phyloP scores from a whole-genome alignment of 2,113 vertebrate species.

The Patagioenas fasciata region DNA sequence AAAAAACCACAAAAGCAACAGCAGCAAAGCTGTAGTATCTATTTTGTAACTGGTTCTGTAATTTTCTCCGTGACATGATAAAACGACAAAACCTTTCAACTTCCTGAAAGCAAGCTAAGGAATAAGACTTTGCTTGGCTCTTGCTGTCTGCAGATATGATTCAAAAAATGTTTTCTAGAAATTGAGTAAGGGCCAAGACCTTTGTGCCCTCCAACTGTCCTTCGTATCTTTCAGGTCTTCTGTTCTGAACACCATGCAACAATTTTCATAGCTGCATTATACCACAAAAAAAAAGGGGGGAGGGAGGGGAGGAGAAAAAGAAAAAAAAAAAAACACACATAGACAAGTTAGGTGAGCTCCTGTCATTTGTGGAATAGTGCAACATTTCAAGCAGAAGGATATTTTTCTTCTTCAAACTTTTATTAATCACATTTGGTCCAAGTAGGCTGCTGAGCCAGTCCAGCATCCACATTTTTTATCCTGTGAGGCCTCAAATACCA shows the following conservation, averaged over 20 bases:
- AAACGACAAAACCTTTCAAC: not conserved
- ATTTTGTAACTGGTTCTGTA: not conserved
- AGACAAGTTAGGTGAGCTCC: not conserved
- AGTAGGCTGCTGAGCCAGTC: not conserved
- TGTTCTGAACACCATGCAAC: not conserved
- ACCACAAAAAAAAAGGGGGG: rapidly evolving
- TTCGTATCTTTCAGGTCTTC: not conserved
- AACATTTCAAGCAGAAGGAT: not conserved
- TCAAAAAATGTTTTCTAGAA: not conserved
- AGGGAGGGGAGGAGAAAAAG: rapidly evolving
- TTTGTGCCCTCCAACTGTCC: not conserved
- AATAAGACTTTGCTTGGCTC: not conserved
- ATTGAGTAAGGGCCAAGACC: not conserved
- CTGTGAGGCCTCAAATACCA: not conserved
- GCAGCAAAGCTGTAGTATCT: not conserved
- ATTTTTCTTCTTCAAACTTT: not conserved
- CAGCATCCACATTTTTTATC: not conserved
- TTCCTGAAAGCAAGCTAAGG: not conserved
- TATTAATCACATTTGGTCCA: not conserved
- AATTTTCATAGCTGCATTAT: not conserved
- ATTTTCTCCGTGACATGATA: not conserved
- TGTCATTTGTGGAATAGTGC: not conserved
- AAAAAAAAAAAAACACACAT: no score
- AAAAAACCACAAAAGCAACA: not conserved
- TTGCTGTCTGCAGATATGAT: not conserved